These are phyloP conservation scores for Ailuropoda melanoleuca DNA, from an alignment of 2,113 vertebrate genomes.

Conservation along the genomic window DNA sequence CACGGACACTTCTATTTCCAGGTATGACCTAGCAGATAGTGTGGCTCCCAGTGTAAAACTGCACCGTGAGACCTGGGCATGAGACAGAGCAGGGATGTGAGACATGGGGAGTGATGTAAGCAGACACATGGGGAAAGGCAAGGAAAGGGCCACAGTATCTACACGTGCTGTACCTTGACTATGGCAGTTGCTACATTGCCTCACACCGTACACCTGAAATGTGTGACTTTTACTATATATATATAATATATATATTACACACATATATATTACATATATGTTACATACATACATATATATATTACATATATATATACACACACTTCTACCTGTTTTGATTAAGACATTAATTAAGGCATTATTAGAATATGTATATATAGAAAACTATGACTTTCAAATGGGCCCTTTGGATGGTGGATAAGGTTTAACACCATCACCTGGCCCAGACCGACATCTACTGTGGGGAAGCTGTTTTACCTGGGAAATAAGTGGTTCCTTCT, in stretches of 20 bases:
- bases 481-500: neutral
- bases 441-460: neutral
- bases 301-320: too few relatives aligned
- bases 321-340: neutral
- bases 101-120: neutral
- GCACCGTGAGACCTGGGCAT: neutral
- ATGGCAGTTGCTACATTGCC: neutral
- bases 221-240: neutral
- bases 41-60: neutral
- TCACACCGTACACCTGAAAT: neutral
- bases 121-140: neutral
- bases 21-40: neutral
- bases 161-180: fast-evolving
- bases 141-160: neutral
- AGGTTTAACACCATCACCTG: neutral
- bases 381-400: neutral
- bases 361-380: neutral
- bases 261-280: too few relatives aligned
- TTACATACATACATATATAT: too few relatives aligned
- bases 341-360: neutral
- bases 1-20: neutral
- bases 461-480: neutral
- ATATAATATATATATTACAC: neutral
- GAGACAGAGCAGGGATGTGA: neutral
- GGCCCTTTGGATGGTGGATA: neutral